phyloP scores from a whole-genome alignment of 2,888 invertebrate genomes.

The Harpalus rufipes region DNA sequence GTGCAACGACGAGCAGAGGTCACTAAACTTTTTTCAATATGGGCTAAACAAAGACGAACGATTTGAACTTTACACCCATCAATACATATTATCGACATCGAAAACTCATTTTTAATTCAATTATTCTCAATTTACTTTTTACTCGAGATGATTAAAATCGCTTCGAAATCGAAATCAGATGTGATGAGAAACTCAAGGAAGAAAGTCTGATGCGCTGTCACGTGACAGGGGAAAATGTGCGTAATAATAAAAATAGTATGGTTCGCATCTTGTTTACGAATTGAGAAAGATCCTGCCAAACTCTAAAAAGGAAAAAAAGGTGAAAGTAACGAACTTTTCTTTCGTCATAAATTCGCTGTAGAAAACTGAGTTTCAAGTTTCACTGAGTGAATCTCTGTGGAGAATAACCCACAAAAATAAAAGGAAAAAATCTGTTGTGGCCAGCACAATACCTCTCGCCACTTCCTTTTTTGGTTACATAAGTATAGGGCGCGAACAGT shows the following conservation, averaged over 20 bases:
- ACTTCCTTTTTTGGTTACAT: too few relatives aligned
- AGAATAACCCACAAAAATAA: neutral
- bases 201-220: conserved; percentile 55
- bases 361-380: conserved; percentile 62
- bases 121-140: conserved; percentile 11
- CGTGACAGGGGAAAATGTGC: conserved; percentile 58
- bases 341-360: conserved; percentile 58
- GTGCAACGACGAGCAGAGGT: conserved; percentile 51
- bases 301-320: conserved; percentile 59
- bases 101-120: conserved; percentile 6
- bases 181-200: conserved; percentile 29
- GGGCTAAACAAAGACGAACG: conserved; percentile 20
- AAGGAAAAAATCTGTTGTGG: too few relatives aligned
- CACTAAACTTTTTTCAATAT: conserved; percentile 60
- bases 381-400: conserved; percentile 15
- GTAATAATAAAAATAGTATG: conserved; percentile 44
- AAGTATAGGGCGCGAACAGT: too few relatives aligned
- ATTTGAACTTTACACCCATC: conserved; percentile 28
- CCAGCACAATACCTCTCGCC: too few relatives aligned
- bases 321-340: conserved; percentile 59
- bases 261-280: conserved; percentile 54
- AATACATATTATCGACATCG: conserved; percentile 15
- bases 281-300: conserved; percentile 55
- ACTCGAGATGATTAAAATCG: neutral
- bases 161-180: neutral